Conservation (phyloP, 2,888 invertebrate genomes). For the Aphidius colemani region DNA sequence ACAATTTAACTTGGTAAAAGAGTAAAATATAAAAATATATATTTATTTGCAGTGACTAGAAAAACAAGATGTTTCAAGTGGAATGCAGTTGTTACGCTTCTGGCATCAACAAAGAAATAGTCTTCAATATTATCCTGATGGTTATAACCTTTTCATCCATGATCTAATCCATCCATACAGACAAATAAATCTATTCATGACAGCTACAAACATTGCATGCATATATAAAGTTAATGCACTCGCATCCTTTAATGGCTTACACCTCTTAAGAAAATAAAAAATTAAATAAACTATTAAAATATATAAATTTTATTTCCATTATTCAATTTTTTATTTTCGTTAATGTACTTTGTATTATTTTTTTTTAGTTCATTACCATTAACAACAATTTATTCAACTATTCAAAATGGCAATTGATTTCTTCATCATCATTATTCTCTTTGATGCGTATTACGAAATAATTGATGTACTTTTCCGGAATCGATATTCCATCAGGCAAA, state of each 20-base stretch:
- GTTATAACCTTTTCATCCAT: slow-evolving; percentile 36
- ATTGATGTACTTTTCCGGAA: slow-evolving; percentile 10
- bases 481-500: background rate
- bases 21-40: no score
- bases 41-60: no score
- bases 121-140: slow-evolving; percentile 25
- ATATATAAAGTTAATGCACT: slow-evolving; percentile 18
- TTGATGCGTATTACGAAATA: slow-evolving; percentile 12
- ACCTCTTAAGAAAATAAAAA: background rate
- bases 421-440: slow-evolving; percentile 5
- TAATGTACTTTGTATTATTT: background rate
- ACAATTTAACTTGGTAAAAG: background rate
- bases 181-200: slow-evolving; percentile 18
- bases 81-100: slow-evolving; percentile 31
- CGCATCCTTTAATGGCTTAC: slow-evolving; percentile 18
- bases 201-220: slow-evolving; percentile 15
- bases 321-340: background rate
- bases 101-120: slow-evolving; percentile 39
- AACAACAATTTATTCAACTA: slow-evolving; percentile 16
- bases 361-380: slow-evolving; percentile 8
- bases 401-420: slow-evolving; percentile 22
- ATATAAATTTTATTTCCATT: background rate
- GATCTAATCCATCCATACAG: slow-evolving; percentile 18
- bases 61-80: slow-evolving; percentile 29
- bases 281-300: background rate